Evolutionary conservation across 2,113 vertebrate genomes (phyloP).

Genomic region (Nicator chloris): DNA sequence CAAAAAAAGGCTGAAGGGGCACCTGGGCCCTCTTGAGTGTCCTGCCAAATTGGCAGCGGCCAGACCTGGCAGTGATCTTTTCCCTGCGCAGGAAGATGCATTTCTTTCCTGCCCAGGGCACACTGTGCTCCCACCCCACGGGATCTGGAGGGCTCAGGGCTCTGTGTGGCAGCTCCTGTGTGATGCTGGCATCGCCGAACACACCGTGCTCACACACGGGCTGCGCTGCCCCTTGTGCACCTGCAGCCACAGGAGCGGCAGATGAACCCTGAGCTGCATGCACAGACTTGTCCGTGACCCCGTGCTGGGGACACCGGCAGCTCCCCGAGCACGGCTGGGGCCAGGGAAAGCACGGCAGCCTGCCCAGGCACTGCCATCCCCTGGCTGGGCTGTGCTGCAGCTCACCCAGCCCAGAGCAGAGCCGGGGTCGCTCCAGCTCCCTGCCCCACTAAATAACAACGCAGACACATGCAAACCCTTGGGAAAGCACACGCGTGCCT

Average conservation of each 20-base stretch:
- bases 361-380: rapidly evolving
- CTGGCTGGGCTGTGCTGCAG: background rate
- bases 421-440: rapidly evolving
- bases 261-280: rapidly evolving
- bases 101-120: background rate
- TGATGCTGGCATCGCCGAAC: background rate
- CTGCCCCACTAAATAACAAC: background rate
- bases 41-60: background rate
- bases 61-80: background rate
- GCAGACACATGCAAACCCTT: rapidly evolving
- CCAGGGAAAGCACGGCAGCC: rapidly evolving
- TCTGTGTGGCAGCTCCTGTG: background rate
- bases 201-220: rapidly evolving
- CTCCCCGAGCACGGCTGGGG: background rate
- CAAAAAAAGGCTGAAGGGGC: background rate
- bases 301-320: rapidly evolving
- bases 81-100: rapidly evolving
- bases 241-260: rapidly evolving
- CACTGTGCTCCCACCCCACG: rapidly evolving
- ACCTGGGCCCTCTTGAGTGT: background rate
- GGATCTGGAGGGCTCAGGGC: background rate
- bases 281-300: rapidly evolving
- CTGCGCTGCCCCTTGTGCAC: background rate
- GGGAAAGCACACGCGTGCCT: rapidly evolving
- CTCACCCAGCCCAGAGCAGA: background rate